Evolutionary conservation across 2,888 invertebrate species (phyloP).

Genomic region (Chaitophorus viminalis): DNA sequence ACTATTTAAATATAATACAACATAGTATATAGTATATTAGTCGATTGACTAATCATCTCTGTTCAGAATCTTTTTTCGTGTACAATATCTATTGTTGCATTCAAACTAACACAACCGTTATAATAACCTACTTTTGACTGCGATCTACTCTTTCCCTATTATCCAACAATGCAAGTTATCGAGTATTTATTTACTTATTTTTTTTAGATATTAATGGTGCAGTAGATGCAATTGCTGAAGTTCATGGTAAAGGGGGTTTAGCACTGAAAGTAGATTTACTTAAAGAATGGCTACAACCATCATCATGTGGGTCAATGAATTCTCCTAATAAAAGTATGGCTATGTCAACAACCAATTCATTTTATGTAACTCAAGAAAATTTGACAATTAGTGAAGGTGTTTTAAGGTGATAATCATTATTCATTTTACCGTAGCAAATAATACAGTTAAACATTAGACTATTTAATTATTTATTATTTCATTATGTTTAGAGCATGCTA

Average conservation of each 20-base stretch:
- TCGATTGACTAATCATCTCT: too few species aligned
- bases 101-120: too few species aligned
- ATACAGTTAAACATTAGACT: background rate
- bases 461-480: background rate
- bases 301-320: constrained; percentile 22
- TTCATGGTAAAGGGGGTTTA: constrained; percentile 68
- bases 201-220: constrained; percentile 69
- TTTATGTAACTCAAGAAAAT: constrained; percentile 35
- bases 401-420: constrained; percentile 39
- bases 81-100: too few species aligned
- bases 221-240: constrained; percentile 67
- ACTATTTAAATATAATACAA: too few species aligned
- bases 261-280: constrained; percentile 68
- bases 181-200: constrained; percentile 37
- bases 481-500: constrained; percentile 67
- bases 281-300: constrained; percentile 67
- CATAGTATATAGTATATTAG: too few species aligned
- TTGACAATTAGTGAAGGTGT: constrained; percentile 54
- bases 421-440: background rate
- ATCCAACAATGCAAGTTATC: too few species aligned
- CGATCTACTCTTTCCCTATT: too few species aligned
- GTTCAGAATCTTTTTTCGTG: too few species aligned
- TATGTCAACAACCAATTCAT: constrained; percentile 22
- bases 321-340: constrained; percentile 39
- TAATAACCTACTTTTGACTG: too few species aligned